phyloP scores from a whole-genome alignment of 2,797 vertebrate genomes.

The Enteromius mattozi region DNA sequence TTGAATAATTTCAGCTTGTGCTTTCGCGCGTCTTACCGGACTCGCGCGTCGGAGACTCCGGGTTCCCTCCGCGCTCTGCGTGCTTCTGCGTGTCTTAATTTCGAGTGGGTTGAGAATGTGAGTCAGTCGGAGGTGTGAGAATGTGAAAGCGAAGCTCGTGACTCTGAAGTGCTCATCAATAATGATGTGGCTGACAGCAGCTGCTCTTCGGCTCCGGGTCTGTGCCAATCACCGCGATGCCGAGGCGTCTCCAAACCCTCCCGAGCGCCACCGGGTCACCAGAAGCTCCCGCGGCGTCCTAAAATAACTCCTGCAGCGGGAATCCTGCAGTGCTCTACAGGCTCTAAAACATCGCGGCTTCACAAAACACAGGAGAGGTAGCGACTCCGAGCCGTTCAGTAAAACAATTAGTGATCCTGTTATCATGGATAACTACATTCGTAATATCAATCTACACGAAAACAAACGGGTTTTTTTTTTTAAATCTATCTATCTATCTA shows the following conservation, averaged over 20 bases:
- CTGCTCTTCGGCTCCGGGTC: slow-evolving; percentile 18
- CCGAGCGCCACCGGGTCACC: neutral
- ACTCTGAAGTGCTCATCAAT: slow-evolving; percentile 21
- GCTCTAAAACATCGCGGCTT: no score
- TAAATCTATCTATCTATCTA: no score
- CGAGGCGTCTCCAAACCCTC: slow-evolving; percentile 17
- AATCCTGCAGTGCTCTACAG: neutral
- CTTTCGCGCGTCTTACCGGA: slow-evolving; percentile 12
- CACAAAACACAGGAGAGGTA: no score
- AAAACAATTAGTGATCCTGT: neutral
- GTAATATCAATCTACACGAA: no score
- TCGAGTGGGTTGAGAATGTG: neutral
- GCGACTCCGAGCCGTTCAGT: neutral
- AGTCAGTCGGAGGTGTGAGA: neutral
- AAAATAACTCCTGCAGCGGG: slow-evolving; percentile 36
- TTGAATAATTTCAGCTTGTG: neutral
- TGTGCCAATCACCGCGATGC: slow-evolving; percentile 21
- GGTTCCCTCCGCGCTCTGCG: neutral
- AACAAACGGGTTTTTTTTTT: no score
- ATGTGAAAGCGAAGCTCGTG: slow-evolving; percentile 19
- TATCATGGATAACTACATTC: neutral
- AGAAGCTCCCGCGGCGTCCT: neutral
- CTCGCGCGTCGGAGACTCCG: neutral
- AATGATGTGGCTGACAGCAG: slow-evolving; percentile 30
- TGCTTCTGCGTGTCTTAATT: neutral